Evolutionary conservation across 2,797 vertebrate species (phyloP).

Genomic region (Benthosema pterotum): DNA sequence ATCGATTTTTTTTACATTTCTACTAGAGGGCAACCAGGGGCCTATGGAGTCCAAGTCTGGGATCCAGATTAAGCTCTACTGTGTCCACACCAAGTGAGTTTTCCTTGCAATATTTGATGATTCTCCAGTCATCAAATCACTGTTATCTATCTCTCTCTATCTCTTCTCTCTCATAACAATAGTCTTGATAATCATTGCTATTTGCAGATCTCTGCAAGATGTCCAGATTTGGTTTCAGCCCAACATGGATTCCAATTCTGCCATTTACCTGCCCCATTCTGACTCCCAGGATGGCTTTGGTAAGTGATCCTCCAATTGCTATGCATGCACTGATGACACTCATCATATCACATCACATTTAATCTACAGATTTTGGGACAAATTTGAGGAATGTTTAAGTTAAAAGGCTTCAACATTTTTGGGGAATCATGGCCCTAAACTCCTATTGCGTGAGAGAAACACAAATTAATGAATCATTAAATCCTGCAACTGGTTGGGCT

Average conservation of each 20-base stretch:
- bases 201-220: constrained; percentile 90
- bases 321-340: neutral
- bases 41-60: constrained; percentile 88
- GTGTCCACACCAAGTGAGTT: constrained; percentile 98
- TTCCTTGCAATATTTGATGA: neutral
- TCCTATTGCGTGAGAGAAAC: too few relatives aligned
- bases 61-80: constrained; percentile 97
- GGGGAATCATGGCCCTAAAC: too few relatives aligned
- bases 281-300: constrained; percentile 87
- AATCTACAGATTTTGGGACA: too few relatives aligned
- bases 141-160: too few relatives aligned
- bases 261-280: constrained; percentile 78
- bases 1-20: too few relatives aligned
- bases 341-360: too few relatives aligned
- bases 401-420: too few relatives aligned
- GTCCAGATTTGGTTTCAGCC: constrained; percentile 99
- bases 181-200: neutral
- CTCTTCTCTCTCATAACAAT: too few relatives aligned
- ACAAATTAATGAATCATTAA: too few relatives aligned
- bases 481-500: too few relatives aligned
- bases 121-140: neutral
- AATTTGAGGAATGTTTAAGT: too few relatives aligned
- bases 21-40: constrained; percentile 89
- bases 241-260: constrained; percentile 76
- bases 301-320: constrained; percentile 60